Conservation (phyloP, 1,140 invertebrate genomes). For the Drosophila tropicalis region DNA sequence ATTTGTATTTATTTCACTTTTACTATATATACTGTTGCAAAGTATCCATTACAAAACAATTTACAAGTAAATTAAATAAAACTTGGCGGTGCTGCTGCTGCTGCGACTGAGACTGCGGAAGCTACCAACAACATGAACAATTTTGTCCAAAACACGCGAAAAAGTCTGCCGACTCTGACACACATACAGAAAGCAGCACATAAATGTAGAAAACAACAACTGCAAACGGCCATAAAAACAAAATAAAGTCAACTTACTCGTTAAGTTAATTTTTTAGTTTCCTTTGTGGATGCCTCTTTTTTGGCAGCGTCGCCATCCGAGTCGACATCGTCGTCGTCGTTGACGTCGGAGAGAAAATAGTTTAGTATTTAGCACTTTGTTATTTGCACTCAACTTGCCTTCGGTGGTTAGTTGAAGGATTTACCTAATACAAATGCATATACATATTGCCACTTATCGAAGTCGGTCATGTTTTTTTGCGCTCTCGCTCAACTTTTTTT, state of each 20-base stretch:
- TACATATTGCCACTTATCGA: too few species aligned
- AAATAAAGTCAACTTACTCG: conserved; percentile 81
- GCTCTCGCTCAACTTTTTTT: too few species aligned
- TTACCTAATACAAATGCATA: conserved; percentile 50
- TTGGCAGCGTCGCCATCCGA: conserved; percentile 45
- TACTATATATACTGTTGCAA: too few species aligned
- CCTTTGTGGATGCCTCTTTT: conserved; percentile 54
- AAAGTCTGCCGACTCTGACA: conserved; percentile 48
- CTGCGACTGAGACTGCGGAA: conserved; percentile 53
- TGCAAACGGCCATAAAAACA: conserved; percentile 17
- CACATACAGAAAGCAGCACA: conserved; percentile 33
- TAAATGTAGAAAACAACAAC: conserved; percentile 66
- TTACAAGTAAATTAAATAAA: conserved; percentile 76
- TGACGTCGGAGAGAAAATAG: conserved; percentile 62
- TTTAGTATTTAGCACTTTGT: conserved; percentile 57
- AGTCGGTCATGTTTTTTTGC: too few species aligned
- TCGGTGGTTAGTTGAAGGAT: conserved; percentile 26
- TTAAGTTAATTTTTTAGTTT: conserved; percentile 74
- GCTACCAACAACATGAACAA: conserved; percentile 32
- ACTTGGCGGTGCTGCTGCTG: neutral
- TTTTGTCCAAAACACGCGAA: conserved; percentile 33
- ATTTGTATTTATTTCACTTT: conserved; percentile 24
- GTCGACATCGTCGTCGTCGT: conserved; percentile 25
- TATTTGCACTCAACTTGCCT: conserved; percentile 45
- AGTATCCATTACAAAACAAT: conserved; percentile 82